A percentile compares a stretch with the other conserved stretches of the same genome.
Conservation (phyloP, 1,140 invertebrate species). For the Magallana angulata region DNA sequence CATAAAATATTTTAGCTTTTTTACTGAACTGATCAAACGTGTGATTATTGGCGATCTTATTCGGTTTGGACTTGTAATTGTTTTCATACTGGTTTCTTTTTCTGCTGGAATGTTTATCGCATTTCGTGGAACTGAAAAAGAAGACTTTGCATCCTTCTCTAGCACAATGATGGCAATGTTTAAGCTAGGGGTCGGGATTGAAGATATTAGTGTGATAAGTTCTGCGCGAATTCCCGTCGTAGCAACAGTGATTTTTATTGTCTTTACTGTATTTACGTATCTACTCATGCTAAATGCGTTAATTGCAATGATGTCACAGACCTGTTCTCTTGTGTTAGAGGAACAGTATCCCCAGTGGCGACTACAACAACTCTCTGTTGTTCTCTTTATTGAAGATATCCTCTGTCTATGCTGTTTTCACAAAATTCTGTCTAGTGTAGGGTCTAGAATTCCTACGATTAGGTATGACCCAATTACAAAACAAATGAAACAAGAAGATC, state of each 20-base stretch:
- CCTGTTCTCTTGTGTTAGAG: slow-evolving; percentile 64
- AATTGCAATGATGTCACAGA: slow-evolving; percentile 73
- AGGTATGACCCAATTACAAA: slow-evolving; percentile 49
- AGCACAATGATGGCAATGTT: slow-evolving; percentile 66
- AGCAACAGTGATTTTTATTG: slow-evolving; percentile 59
- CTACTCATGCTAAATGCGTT: slow-evolving; percentile 69
- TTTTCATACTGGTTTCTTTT: slow-evolving; percentile 65
- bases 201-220: slow-evolving; percentile 60
- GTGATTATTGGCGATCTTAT: slow-evolving; percentile 62
- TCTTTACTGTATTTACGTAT: slow-evolving; percentile 67
- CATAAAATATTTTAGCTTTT: slow-evolving; percentile 61
- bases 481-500: slow-evolving; percentile 24
- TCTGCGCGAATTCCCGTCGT: slow-evolving; percentile 59
- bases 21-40: slow-evolving; percentile 63
- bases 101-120: slow-evolving; percentile 64
- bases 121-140: slow-evolving; percentile 40
- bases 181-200: slow-evolving; percentile 69
- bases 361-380: slow-evolving; percentile 64
- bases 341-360: slow-evolving; percentile 64
- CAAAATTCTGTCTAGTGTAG: background rate
- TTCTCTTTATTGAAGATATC: slow-evolving; percentile 69
- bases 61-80: slow-evolving; percentile 59
- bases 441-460: slow-evolving; percentile 9
- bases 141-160: slow-evolving; percentile 55
- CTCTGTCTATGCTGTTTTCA: slow-evolving; percentile 44